phyloP scores from a whole-genome alignment of 35 echinoderm and acorn worm genomes.

The Anneissia japonica region DNA sequence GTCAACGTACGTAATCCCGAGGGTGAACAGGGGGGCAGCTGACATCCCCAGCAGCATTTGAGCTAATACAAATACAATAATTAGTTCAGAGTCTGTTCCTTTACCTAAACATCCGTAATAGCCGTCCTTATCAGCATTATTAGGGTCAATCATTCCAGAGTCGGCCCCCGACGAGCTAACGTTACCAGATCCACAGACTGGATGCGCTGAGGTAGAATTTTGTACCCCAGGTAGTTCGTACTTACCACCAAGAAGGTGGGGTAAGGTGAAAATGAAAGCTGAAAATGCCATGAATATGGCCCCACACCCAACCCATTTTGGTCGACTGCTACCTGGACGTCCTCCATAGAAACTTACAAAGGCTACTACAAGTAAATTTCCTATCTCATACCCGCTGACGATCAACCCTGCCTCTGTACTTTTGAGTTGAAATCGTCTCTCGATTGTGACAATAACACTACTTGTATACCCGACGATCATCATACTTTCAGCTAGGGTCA shows the following conservation, averaged over 20 bases:
- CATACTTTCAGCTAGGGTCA: neutral
- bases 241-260: constrained; percentile 54
- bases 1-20: constrained; percentile 71
- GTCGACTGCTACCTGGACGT: neutral
- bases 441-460: constrained; percentile 26
- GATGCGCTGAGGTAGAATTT: neutral
- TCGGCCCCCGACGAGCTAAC: neutral
- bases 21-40: constrained; percentile 51
- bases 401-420: constrained; percentile 68
- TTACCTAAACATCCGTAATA: neutral
- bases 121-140: neutral
- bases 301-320: constrained; percentile 65
- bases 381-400: constrained; percentile 59
- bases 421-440: constrained; percentile 57
- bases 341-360: constrained; percentile 70
- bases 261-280: constrained; percentile 47
- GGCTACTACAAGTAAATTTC: constrained; percentile 40
- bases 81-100: neutral
- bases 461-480: neutral
- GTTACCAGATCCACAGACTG: neutral
- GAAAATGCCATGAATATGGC: constrained; percentile 38
- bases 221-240: constrained; percentile 16
- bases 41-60: constrained; percentile 68
- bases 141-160: neutral
- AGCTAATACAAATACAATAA: constrained; percentile 43